Percentiles rank a stretch among this genome's conserved stretches.
Conservation (phyloP, 2,797 vertebrate species). For the Thalassophryne amazonica region DNA sequence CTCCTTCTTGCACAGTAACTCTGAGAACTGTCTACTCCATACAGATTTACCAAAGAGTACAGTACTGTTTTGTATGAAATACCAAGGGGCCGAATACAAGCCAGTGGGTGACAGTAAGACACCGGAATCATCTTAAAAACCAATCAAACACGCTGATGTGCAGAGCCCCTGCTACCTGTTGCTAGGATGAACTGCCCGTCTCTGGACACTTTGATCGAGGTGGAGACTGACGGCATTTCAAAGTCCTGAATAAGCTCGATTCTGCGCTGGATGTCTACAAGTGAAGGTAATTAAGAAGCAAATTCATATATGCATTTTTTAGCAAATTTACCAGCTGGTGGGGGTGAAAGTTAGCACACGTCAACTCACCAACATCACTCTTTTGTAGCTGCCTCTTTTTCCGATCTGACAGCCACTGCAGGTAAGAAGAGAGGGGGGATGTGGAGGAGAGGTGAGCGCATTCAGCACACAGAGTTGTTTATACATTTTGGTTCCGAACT, state of each 20-base stretch:
- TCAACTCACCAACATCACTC: constrained; percentile 91
- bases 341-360: background rate
- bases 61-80: too few relatives aligned
- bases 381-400: constrained; percentile 95
- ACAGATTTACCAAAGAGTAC: too few relatives aligned
- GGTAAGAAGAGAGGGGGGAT: background rate
- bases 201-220: constrained; percentile 90
- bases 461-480: too few relatives aligned
- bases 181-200: constrained; percentile 96
- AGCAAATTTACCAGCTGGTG: rapidly evolving
- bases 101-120: too few relatives aligned
- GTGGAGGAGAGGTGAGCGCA: too few relatives aligned
- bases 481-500: too few relatives aligned
- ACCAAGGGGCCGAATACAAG: too few relatives aligned
- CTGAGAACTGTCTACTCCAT: too few relatives aligned
- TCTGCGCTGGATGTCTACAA: constrained; percentile 89
- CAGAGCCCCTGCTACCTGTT: constrained; percentile 74
- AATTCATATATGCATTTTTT: background rate
- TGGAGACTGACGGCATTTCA: constrained; percentile 96
- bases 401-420: constrained; percentile 93
- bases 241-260: constrained; percentile 99
- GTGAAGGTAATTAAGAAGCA: background rate
- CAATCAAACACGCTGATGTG: background rate
- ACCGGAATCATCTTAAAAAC: too few relatives aligned
- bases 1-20: too few relatives aligned